Base-by-base conservation (phyloP, 2,113 vertebrate species). In the Strix uralensis region DNA sequence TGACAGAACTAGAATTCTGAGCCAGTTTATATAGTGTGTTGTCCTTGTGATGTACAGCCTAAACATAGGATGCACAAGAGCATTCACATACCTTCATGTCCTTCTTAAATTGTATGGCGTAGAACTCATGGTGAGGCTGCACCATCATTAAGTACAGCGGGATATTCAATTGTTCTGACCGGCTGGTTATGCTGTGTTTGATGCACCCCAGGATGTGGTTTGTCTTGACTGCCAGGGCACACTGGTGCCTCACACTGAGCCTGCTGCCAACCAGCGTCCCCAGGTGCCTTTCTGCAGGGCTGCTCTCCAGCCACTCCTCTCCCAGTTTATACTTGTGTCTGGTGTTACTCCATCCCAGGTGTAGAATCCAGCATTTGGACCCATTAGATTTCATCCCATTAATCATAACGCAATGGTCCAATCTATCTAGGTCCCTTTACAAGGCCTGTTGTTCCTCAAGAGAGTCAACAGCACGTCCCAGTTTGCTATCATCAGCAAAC, bases 91-190 rank as follows among this genome's bases (percentile, higher is more conserved):
- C 30, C 13, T 46, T 22, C 46, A 47, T 10, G 10, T 47, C 46
- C 10, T 59, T 59, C 30, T 51, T 42, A 29, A 61, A 34, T 61
- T 22, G 6, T 34, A 13, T 8, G 27, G 7, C 44, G 21, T 22
- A 59, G 27, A 70, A 82, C 29, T 40, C 27, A 27, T 11, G 46
- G 44, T 49, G n/a, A 69, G 42, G 34, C 9, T 5, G 1, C 52
- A 30, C 3, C 20, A 32, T 3, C 1, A 3, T 26, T 49, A 9
- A 49, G 58, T 20, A 32, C 17, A 44, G 38, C 1, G 2, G 10
- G 18, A 65, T n/a, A 54, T 36, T n/a, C 18, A 44, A 8, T 3
- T 34, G 6, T 40, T 49, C 32, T 49, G 27, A 34, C 15, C 1
- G 1, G 7, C 5, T 46, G 32, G 15, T 36, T 44, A 14, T 38